A percentile compares a stretch with the other conserved stretches of the same genome.
Conservation (phyloP, 2,888 invertebrate genomes). For the Drosophila mimetica region DNA sequence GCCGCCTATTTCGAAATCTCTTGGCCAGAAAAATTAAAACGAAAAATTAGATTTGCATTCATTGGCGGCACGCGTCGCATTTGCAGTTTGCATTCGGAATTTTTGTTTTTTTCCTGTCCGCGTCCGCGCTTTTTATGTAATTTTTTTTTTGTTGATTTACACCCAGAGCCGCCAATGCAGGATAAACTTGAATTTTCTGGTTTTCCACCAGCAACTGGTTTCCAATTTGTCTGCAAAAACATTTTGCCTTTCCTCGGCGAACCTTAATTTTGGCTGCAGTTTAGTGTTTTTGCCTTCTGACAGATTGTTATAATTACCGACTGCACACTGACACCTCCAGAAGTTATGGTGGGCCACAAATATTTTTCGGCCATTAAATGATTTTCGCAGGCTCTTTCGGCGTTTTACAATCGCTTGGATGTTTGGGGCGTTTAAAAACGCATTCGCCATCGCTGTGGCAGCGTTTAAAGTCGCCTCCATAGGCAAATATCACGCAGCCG, state of each 20-base stretch:
- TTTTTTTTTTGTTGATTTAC: constrained; percentile 37
- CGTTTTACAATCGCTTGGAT: constrained; percentile 2
- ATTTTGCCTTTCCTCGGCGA: constrained; percentile 20
- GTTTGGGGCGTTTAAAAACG: constrained; percentile 35
- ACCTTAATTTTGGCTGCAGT: constrained; percentile 7
- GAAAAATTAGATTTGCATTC: constrained; percentile 39
- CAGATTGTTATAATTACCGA: constrained; percentile 40
- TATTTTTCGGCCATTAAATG: constrained; percentile 2
- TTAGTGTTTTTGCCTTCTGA: constrained; percentile 27
- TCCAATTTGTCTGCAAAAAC: constrained; percentile 42
- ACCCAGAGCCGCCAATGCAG: constrained; percentile 31
- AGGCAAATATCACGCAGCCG: constrained; percentile 41
- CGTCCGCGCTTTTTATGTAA: constrained; percentile 42
- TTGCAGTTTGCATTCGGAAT: constrained; percentile 26
- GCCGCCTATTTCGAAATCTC: constrained; percentile 18
- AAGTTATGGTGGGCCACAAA: constrained; percentile 28
- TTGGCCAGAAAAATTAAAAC: constrained; percentile 5
- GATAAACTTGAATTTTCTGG: constrained; percentile 71
- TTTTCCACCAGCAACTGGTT: constrained; percentile 58
- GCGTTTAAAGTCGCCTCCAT: constrained; percentile 17
- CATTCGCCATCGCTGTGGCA: constrained; percentile 2
- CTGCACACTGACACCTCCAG: constrained; percentile 6
- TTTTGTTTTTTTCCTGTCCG: constrained; percentile 29
- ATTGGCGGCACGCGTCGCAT: constrained; percentile 51
- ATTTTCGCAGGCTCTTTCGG: constrained; percentile 34